A percentile compares a stretch with the other conserved stretches of the same genome.
Evolutionary conservation across 1,140 invertebrate species (phyloP).

Genomic region (Megathymus violae): DNA sequence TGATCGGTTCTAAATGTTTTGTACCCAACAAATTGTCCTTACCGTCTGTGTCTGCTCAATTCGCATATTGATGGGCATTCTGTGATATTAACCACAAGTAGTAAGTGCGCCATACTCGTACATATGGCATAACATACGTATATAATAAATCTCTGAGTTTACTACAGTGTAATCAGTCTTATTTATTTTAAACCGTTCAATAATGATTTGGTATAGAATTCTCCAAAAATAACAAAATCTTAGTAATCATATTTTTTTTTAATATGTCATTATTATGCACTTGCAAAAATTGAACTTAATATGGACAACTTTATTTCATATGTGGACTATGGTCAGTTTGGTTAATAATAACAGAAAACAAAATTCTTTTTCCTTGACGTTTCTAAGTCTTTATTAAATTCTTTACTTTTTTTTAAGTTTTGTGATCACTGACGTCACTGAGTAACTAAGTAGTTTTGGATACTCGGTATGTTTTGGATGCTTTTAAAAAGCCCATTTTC

Average conservation of each 20-base stretch:
- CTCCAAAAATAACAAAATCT: slow-evolving; percentile 38
- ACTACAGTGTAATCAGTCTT: slow-evolving; percentile 42
- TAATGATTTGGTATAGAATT: slow-evolving; percentile 39
- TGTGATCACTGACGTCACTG: no score
- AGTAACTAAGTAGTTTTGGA: no score
- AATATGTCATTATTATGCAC: slow-evolving; percentile 36
- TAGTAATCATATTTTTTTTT: slow-evolving; percentile 39
- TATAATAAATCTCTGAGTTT: slow-evolving; percentile 39
- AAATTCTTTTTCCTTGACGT: no score
- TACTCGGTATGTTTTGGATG: no score
- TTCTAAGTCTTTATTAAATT: no score
- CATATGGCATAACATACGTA: slow-evolving; percentile 38
- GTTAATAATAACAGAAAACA: slow-evolving; percentile 1
- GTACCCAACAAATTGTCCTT: no score
- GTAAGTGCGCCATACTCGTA: slow-evolving; percentile 39
- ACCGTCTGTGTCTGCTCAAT: no score
- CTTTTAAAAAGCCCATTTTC: no score
- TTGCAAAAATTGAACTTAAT: slow-evolving; percentile 36
- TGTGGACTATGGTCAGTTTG: slow-evolving; percentile 24
- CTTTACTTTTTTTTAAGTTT: no score
- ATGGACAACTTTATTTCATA: slow-evolving; percentile 38
- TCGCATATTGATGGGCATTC: no score
- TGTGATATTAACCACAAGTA: no score
- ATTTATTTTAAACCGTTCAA: slow-evolving; percentile 37
- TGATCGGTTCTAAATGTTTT: no score